These are phyloP conservation scores for Vombatus ursinus DNA, from an alignment of 2,113 vertebrate genomes.

Conservation along the genomic window DNA sequence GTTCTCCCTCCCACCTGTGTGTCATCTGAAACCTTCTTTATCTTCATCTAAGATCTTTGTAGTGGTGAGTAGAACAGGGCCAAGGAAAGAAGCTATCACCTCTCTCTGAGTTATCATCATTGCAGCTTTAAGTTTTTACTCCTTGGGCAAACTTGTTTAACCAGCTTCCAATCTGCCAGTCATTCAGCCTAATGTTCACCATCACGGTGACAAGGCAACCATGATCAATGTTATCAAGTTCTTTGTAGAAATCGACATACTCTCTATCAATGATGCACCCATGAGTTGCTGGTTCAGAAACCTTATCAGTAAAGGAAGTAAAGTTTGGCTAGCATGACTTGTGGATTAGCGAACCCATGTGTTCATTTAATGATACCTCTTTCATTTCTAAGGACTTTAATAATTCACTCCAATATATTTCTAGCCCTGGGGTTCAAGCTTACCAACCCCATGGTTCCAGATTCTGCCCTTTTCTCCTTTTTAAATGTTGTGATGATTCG, in stretches of 20 bases:
- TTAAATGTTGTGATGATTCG: neutral
- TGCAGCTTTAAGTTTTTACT: slow-evolving; percentile 33
- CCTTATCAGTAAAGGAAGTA: neutral
- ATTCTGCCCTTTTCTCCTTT: neutral
- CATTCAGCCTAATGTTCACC: slow-evolving; percentile 2
- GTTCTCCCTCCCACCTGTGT: slow-evolving; percentile 15
- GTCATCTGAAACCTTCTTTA: slow-evolving; percentile 30
- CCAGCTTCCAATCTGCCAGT: neutral
- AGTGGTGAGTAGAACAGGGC: neutral
- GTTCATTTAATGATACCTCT: neutral
- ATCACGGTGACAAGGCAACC: neutral
- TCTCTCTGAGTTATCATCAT: neutral
- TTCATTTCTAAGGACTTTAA: neutral
- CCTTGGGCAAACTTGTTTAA: slow-evolving; percentile 5
- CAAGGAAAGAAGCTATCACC: neutral
- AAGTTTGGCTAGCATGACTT: neutral
- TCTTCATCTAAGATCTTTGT: slow-evolving; percentile 24
- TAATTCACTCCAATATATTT: neutral
- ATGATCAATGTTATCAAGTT: neutral
- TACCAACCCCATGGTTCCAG: neutral
- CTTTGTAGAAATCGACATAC: neutral
- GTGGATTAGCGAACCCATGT: neutral
- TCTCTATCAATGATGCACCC: neutral
- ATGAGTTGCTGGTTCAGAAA: neutral
- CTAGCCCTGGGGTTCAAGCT: neutral